These are phyloP conservation scores for Plebejus melissa DNA, from an alignment of 2,888 invertebrate genomes.

Conservation along the genomic window DNA sequence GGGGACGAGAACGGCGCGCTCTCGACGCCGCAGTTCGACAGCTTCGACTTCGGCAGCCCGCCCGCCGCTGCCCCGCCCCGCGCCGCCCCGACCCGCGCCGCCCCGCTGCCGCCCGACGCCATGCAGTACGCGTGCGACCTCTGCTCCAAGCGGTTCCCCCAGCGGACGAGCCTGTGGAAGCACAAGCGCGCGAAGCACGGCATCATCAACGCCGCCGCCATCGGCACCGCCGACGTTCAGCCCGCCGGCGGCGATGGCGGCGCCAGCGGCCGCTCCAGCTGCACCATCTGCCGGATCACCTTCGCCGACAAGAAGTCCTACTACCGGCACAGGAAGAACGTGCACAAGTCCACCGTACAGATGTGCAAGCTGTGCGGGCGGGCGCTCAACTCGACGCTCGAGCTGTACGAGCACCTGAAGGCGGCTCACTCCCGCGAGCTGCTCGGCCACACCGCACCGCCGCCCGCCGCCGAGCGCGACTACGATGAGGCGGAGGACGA, in stretches of 20 bases:
- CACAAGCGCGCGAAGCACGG: constrained; percentile 76
- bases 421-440: constrained; percentile 78
- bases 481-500: constrained; percentile 55
- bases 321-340: constrained; percentile 79
- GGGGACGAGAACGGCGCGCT: constrained; percentile 68
- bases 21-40: constrained; percentile 73
- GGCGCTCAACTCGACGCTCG: constrained; percentile 80
- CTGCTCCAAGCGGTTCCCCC: constrained; percentile 69
- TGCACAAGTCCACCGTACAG: constrained; percentile 73
- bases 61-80: constrained; percentile 49
- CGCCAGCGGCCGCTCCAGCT: constrained; percentile 67
- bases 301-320: constrained; percentile 81
- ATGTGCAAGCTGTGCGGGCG: constrained; percentile 83
- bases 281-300: constrained; percentile 80
- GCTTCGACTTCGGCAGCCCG: constrained; percentile 67
- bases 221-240: constrained; percentile 46
- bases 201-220: constrained; percentile 55
- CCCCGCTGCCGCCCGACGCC: constrained; percentile 42
- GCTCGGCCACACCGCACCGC: constrained; percentile 67
- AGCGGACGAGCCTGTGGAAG: constrained; percentile 70
- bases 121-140: constrained; percentile 67
- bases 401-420: constrained; percentile 81
- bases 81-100: constrained; percentile 42
- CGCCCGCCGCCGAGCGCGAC: constrained; percentile 57
- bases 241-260: constrained; percentile 42